phyloP scores from a whole-genome alignment of 2,888 invertebrate species.

The Pyrgus malvae region DNA sequence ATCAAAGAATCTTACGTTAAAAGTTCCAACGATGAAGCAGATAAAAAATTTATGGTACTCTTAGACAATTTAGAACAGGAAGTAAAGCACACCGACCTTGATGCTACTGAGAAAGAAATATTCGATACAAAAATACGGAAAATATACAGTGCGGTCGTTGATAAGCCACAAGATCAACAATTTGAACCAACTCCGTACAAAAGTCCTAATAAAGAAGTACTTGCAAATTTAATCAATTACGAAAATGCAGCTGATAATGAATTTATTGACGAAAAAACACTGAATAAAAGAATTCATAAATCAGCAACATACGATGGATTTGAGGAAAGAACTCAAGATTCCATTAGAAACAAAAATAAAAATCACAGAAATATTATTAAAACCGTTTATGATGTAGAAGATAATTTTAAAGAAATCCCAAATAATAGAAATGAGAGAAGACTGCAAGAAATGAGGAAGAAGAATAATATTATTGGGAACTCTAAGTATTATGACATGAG shows the following conservation, averaged over 20 bases:
- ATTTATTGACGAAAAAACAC: slow-evolving; percentile 28
- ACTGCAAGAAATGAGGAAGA: slow-evolving; percentile 23
- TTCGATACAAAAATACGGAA: slow-evolving; percentile 60
- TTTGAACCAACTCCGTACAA: not conserved
- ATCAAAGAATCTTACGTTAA: slow-evolving; percentile 23
- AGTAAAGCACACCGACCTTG: slow-evolving; percentile 53
- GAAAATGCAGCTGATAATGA: slow-evolving; percentile 12
- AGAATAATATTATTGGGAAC: too few species aligned
- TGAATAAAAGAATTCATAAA: not conserved
- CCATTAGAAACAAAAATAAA: not conserved
- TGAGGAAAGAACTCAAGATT: not conserved
- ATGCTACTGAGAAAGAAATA: slow-evolving; percentile 50
- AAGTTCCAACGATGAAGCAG: slow-evolving; percentile 42
- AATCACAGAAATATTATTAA: slow-evolving; percentile 10
- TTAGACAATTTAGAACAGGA: slow-evolving; percentile 58
- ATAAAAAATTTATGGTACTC: slow-evolving; percentile 51
- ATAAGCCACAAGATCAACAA: slow-evolving; percentile 18
- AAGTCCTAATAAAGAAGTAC: not conserved
- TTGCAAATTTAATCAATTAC: not conserved
- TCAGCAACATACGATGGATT: not conserved
- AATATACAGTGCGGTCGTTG: slow-evolving; percentile 45
- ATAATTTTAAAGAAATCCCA: slow-evolving; percentile 1
- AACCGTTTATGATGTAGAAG: not conserved
- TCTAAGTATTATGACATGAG: not conserved
- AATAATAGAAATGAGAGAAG: slow-evolving; percentile 30